phyloP scores from a whole-genome alignment of 2,797 vertebrate genomes.

The Protosalanx chinensis region DNA sequence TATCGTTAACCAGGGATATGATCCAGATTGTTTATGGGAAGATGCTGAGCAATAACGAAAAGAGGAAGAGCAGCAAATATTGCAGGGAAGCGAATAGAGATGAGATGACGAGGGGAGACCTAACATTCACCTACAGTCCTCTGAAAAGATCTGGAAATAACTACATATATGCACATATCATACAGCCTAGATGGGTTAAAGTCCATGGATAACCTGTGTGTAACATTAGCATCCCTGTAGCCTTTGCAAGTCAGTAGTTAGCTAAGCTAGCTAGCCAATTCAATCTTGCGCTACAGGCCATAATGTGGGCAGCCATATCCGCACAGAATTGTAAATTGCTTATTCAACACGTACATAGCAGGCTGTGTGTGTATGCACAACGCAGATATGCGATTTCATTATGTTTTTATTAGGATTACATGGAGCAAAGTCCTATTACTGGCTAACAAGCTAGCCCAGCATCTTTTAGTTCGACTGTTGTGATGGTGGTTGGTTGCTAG shows the following conservation, averaged over 20 bases:
- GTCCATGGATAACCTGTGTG: neutral
- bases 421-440: neutral
- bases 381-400: neutral
- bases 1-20: conserved; percentile 3
- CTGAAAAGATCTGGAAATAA: neutral
- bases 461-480: neutral
- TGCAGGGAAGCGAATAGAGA: conserved; percentile 32
- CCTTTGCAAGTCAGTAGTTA: conserved; percentile 34
- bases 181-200: conserved; percentile 28
- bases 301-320: conserved; percentile 5
- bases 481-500: neutral
- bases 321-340: neutral
- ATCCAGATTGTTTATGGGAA: conserved; percentile 21
- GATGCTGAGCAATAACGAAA: conserved; percentile 43
- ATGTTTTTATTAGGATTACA: neutral
- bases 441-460: neutral
- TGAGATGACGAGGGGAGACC: conserved; percentile 36
- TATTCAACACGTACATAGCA: neutral
- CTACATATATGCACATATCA: neutral
- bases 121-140: neutral
- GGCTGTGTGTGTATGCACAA: neutral
- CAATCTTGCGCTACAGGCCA: conserved; percentile 21
- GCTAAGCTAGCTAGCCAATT: conserved; percentile 21
- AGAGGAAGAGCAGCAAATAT: conserved; percentile 50
- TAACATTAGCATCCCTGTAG: conserved; percentile 43